Evolutionary conservation across 2,888 invertebrate genomes (phyloP).

Genomic region (Agrilus mali): DNA sequence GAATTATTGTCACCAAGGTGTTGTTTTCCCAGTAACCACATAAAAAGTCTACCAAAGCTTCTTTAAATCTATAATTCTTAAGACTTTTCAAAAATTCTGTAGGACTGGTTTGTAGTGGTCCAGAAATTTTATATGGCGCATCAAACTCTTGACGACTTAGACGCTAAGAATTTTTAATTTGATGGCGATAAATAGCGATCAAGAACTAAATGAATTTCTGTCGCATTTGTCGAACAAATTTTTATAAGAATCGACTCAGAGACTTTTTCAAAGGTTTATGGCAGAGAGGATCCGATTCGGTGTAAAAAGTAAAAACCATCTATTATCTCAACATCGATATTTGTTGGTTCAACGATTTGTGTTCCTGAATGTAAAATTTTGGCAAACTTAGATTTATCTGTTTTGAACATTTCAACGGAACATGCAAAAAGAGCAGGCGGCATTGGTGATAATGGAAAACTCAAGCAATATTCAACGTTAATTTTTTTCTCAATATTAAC

Average conservation of each 20-base stretch:
- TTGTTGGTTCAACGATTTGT: conserved; percentile 3
- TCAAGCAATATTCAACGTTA: conserved; percentile 19
- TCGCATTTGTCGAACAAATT: conserved; percentile 16
- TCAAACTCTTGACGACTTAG: conserved; percentile 14
- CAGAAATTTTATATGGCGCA: conserved; percentile 19
- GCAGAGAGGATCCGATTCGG: conserved; percentile 15
- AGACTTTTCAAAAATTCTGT: conserved; percentile 19
- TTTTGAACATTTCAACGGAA: conserved; percentile 12
- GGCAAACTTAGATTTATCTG: conserved; percentile 8
- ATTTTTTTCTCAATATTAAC: conserved; percentile 12
- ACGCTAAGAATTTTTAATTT: conserved; percentile 26
- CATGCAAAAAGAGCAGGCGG: conserved; percentile 11
- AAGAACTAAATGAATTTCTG: conserved; percentile 19
- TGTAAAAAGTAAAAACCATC: conserved; percentile 20
- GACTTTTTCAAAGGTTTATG: conserved; percentile 20
- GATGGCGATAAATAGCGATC: conserved; percentile 23
- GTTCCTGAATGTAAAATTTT: conserved; percentile 6
- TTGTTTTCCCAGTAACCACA: conserved; percentile 18
- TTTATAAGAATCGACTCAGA: conserved; percentile 19
- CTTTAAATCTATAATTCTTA: conserved; percentile 23
- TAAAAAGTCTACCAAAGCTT: conserved; percentile 20
- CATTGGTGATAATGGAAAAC: conserved; percentile 26
- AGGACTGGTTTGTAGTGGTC: conserved; percentile 21
- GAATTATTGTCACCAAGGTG: conserved; percentile 15
- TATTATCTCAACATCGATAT: conserved; percentile 16